Percentiles rank a stretch among this genome's conserved stretches.
phyloP scores from a whole-genome alignment of 2,113 vertebrate species.

The Tonatia bakeri region DNA sequence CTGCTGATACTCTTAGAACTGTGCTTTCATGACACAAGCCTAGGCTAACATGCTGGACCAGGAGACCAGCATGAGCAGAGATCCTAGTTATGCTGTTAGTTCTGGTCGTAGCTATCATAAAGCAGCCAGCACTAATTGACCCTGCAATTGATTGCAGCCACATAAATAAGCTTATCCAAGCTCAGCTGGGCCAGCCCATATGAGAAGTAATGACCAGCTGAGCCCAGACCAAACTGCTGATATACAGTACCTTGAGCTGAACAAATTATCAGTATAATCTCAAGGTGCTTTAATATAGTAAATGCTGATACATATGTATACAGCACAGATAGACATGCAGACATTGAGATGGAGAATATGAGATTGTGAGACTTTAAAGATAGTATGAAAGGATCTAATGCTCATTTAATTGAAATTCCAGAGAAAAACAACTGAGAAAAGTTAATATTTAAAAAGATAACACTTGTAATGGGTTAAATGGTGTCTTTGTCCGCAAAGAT shows the following conservation, averaged over 20 bases:
- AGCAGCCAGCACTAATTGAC: background rate
- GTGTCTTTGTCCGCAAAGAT: background rate
- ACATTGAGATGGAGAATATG: background rate
- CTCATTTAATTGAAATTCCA: background rate
- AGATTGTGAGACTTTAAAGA: background rate
- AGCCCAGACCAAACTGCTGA: background rate
- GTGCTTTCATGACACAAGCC: background rate
- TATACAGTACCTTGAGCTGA: background rate
- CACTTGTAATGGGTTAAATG: background rate
- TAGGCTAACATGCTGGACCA: background rate
- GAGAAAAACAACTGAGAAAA: background rate
- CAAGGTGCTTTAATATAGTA: background rate
- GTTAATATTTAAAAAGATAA: background rate
- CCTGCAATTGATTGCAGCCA: background rate
- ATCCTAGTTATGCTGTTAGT: background rate
- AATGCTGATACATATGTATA: background rate
- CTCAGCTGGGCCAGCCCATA: background rate
- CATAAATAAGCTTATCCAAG: too few relatives aligned
- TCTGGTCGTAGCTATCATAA: background rate
- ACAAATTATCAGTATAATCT: background rate
- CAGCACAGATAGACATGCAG: background rate
- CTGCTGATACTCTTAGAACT: background rate
- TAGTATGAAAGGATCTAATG: background rate
- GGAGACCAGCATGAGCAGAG: background rate
- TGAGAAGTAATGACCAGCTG: background rate